Percentiles rank a stretch among this genome's conserved stretches.
These are phyloP conservation scores for Schizaphis graminum DNA, from an alignment of 2,888 invertebrate species.

Conservation along the genomic window DNA sequence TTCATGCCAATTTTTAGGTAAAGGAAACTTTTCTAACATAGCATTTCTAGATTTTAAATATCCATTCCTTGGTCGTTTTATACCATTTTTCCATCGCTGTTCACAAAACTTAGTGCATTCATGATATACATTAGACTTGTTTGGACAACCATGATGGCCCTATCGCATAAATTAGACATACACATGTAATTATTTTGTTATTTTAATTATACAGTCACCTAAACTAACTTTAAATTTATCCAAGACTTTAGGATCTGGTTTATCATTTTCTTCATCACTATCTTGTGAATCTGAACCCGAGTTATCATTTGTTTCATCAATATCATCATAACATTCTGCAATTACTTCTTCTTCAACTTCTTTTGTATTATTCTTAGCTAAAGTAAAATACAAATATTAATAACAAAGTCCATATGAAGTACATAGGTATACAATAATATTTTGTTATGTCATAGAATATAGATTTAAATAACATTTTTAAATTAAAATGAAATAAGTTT, in stretches of 20 bases:
- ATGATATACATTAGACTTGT: conserved; percentile 94
- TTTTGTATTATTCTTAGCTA: conserved; percentile 66
- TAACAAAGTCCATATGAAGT: background rate
- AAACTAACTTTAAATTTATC: conserved; percentile 67
- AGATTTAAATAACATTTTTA: background rate
- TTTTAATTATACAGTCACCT: background rate
- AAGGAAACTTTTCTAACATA: conserved; percentile 87
- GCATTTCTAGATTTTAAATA: conserved; percentile 83
- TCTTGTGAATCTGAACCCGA: conserved; percentile 64
- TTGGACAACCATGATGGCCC: conserved; percentile 85
- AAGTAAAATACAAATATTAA: background rate
- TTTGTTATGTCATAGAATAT: too few relatives aligned
- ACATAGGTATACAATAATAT: background rate
- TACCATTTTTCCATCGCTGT: conserved; percentile 86
- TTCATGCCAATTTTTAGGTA: conserved; percentile 94
- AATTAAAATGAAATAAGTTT: background rate
- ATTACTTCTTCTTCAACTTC: conserved; percentile 87
- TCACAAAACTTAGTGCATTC: conserved; percentile 92
- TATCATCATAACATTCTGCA: conserved; percentile 91
- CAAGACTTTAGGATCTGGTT: conserved; percentile 66
- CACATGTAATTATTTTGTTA: background rate
- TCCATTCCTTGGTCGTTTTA: conserved; percentile 79
- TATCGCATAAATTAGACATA: conserved; percentile 68
- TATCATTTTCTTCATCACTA: conserved; percentile 67
- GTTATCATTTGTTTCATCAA: conserved; percentile 73